Evolutionary conservation across 1,140 invertebrate species (phyloP), one percentile per base, ranked within the genome.

Genomic region (Protaetia brevitarsis): DNA sequence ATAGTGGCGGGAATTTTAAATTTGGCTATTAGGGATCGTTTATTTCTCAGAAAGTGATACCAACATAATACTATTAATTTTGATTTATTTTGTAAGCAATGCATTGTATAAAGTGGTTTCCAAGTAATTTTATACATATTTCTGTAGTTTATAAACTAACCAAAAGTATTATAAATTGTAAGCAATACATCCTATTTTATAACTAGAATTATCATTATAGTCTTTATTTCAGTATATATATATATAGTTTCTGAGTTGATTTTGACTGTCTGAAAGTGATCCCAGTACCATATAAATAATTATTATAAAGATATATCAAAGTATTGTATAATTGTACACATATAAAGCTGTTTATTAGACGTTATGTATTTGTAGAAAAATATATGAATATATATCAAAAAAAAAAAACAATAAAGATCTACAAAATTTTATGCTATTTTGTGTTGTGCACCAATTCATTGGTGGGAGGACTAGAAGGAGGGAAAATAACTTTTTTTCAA

Each of bases 331-430:
- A 51, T 51, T 51, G 26, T 51, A 51, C 19, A 8, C 16, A 51
- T 51, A 51, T 51, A 51, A 51, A n/a, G n/a, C n/a, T n/a, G n/a
- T 51, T 51, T 51, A 51, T 51, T 51, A 51, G 41, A 51, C 41
- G 41, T 51, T 51, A 51, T 51, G 41, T 51, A 51, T 51, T 51
- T 51, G 41, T 51, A 51, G 41, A 23, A 51, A 51, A 26, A 51
- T 51, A 51, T 51, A 51, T 51, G 11, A 51, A 23, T 51, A 51
- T 6, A 51, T n/a, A 37, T 37, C 5, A 37, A 37, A 8, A 37
- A 0, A 10, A 37, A 37, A n/a, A n/a, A n/a, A n/a, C n/a, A n/a
- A n/a, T n/a, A n/a, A n/a, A n/a, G n/a, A n/a, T n/a, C 3, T 10
- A 16, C 3, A 37, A 37, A 37, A 8, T 6, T 0, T 37, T 8